phyloP scores from a whole-genome alignment of 2,888 invertebrate species.

The Diloba caeruleocephala region DNA sequence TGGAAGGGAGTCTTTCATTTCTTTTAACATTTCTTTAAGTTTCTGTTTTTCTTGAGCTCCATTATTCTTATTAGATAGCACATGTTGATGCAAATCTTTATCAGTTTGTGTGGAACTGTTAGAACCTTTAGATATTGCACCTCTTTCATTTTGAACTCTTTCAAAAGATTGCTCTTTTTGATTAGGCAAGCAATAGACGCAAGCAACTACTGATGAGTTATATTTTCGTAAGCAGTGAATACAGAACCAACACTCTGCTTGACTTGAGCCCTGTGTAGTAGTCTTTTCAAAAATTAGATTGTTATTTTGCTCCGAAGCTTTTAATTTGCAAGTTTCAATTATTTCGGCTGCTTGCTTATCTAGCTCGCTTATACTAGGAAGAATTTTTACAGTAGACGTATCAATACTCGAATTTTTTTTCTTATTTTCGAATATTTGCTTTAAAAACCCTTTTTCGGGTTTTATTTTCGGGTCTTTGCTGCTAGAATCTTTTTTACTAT shows the following conservation, averaged over 20 bases:
- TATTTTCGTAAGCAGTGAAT: conserved; percentile 77
- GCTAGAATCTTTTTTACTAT: conserved; percentile 64
- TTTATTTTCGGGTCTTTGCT: conserved; percentile 71
- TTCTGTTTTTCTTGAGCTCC: conserved; percentile 86
- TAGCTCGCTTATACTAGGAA: conserved; percentile 94
- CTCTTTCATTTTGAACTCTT: conserved; percentile 26
- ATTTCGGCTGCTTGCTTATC: conserved; percentile 94
- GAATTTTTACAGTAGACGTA: conserved; percentile 84
- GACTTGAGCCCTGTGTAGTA: conserved; percentile 37
- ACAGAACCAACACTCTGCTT: conserved; percentile 74
- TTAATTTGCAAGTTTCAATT: conserved; percentile 86
- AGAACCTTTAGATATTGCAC: conserved; percentile 44
- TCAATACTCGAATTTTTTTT: conserved; percentile 78
- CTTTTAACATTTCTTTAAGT: conserved; percentile 92
- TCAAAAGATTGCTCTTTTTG: conserved; percentile 41
- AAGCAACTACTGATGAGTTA: conserved; percentile 69
- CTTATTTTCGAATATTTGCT: conserved; percentile 84
- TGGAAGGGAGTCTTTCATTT: conserved; percentile 93
- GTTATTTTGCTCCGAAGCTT: conserved; percentile 63
- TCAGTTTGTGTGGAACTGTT: conserved; percentile 70
- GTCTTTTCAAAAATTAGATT: conserved; percentile 22
- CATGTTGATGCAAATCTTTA: conserved; percentile 23
- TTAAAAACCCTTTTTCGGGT: conserved; percentile 88
- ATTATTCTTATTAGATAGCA: conserved; percentile 39
- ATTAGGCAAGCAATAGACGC: conserved; percentile 68